phyloP scores from a whole-genome alignment of 2,797 vertebrate genomes.

The Sarcophilus harrisii region DNA sequence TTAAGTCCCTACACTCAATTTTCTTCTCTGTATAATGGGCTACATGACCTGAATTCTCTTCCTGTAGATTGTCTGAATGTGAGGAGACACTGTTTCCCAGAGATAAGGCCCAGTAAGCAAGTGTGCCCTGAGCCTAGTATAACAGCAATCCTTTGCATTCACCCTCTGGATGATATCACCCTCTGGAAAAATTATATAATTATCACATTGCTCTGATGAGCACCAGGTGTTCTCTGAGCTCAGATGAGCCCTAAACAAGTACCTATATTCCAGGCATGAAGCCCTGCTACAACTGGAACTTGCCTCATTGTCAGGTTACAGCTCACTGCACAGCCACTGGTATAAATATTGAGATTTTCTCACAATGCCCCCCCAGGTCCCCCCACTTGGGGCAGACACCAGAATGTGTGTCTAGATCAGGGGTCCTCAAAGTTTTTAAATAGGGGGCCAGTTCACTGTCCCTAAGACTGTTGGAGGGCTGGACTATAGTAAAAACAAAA shows the following conservation, averaged over 20 bases:
- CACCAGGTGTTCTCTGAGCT: not conserved
- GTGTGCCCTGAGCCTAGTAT: not conserved
- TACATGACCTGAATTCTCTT: not conserved
- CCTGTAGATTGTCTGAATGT: not conserved
- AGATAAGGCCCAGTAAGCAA: not conserved
- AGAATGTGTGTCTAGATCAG: not conserved
- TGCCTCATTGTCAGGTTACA: not conserved
- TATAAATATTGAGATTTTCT: not conserved
- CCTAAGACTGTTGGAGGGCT: no score
- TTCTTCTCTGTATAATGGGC: not conserved
- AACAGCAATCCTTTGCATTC: not conserved
- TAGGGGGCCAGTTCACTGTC: no score
- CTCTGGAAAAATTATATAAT: not conserved
- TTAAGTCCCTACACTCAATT: not conserved
- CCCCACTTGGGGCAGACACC: not conserved
- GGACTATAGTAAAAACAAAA: no score
- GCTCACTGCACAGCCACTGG: not conserved
- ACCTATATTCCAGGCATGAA: not conserved
- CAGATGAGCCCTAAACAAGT: not conserved
- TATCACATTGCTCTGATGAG: not conserved
- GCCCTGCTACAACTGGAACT: not conserved
- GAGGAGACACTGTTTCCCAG: not conserved
- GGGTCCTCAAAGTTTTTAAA: no score
- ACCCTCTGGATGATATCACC: not conserved
- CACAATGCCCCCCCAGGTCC: not conserved